phyloP scores from a whole-genome alignment of 2,797 vertebrate species.

The Sciurus vulgaris region DNA sequence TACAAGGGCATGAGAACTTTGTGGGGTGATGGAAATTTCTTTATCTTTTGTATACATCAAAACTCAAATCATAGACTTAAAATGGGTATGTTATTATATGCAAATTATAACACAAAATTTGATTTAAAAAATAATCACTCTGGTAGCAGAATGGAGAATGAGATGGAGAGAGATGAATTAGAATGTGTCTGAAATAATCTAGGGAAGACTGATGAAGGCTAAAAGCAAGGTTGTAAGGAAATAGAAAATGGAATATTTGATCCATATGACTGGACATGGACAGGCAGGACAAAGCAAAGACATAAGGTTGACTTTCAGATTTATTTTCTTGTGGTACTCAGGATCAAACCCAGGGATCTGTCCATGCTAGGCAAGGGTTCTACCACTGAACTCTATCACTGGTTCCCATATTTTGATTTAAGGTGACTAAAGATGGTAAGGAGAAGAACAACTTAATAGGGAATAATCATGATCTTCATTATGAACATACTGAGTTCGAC shows the following conservation, averaged over 20 bases:
- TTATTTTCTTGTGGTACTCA: too few relatives aligned
- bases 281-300: background rate
- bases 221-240: background rate
- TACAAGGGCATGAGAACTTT: background rate
- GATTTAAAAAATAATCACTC: background rate
- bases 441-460: background rate
- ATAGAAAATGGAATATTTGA: background rate
- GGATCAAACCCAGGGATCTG: too few relatives aligned
- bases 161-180: background rate
- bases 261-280: background rate
- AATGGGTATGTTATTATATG: background rate
- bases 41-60: background rate
- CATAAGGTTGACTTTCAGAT: background rate
- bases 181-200: background rate
- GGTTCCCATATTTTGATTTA: background rate
- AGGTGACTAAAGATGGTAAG: background rate
- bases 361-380: background rate
- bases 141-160: background rate
- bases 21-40: background rate
- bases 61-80: background rate
- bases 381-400: background rate
- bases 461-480: conserved; percentile 15
- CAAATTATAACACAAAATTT: conserved; percentile 54
- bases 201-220: background rate
- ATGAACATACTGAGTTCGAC: background rate